Evolutionary conservation across 1,140 invertebrate species (phyloP).

Genomic region (Meloidogyne floridensis): DNA sequence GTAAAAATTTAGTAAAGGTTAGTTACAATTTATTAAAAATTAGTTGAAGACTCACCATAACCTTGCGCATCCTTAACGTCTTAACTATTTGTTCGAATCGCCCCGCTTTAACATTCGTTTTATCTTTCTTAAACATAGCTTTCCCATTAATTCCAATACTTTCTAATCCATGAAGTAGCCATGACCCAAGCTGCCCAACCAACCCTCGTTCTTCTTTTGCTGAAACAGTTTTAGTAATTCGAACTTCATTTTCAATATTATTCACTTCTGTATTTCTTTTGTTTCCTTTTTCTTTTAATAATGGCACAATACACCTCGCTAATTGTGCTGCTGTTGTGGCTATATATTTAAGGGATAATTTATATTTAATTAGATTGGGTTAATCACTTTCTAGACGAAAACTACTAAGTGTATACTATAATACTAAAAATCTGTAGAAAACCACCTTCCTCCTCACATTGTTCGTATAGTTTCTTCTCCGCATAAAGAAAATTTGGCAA

Average conservation of each 20-base stretch:
- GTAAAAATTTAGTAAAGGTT: too few species aligned
- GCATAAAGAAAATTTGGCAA: constrained; percentile 8
- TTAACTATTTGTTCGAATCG: not conserved
- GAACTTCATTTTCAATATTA: constrained; percentile 3
- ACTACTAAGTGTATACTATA: too few species aligned
- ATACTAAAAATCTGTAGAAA: too few species aligned
- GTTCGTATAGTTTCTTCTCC: constrained; percentile 10
- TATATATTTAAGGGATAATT: too few species aligned
- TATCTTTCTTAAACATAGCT: not conserved
- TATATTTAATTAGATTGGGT: too few species aligned
- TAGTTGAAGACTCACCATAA: not conserved
- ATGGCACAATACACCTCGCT: constrained; percentile 29
- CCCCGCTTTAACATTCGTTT: not conserved
- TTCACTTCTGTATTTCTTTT: not conserved
- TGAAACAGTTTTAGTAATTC: not conserved
- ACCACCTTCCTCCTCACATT: constrained; percentile 16
- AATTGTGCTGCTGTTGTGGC: constrained; percentile 11
- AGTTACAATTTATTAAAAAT: too few species aligned
- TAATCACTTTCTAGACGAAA: too few species aligned
- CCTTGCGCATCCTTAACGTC: not conserved
- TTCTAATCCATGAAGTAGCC: constrained; percentile 17
- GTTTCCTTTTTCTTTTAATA: constrained; percentile 22
- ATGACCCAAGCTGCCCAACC: constrained; percentile 1
- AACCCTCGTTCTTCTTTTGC: constrained; percentile 19
- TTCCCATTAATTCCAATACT: not conserved